A percentile compares a stretch with the other conserved stretches of the same genome.
These are phyloP conservation scores for Crocallis elinguaria DNA, from an alignment of 2,888 invertebrate genomes.

Conservation along the genomic window DNA sequence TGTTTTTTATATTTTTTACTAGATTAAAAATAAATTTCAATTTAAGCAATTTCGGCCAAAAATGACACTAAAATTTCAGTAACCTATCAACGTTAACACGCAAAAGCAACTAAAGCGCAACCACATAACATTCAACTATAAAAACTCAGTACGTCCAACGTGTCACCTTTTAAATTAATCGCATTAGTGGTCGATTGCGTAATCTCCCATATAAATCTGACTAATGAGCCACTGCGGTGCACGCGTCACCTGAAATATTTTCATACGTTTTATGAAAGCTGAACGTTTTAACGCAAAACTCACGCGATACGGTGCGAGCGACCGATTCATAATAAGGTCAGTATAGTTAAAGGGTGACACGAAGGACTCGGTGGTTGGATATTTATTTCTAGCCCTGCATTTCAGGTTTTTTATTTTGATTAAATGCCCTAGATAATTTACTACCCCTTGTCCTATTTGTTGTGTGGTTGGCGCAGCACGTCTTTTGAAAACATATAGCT, in stretches of 20 bases:
- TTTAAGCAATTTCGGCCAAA: too few species aligned
- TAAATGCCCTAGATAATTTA: too few species aligned
- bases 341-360: slow-evolving; percentile 22
- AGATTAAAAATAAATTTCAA: too few species aligned
- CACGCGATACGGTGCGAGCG: slow-evolving; percentile 32
- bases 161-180: slow-evolving; percentile 31
- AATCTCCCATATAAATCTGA: slow-evolving; percentile 40
- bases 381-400: slow-evolving; percentile 2
- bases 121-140: background rate
- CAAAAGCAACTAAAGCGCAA: too few species aligned
- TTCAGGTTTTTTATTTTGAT: slow-evolving; percentile 3
- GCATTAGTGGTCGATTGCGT: slow-evolving; percentile 34
- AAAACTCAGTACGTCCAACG: slow-evolving; percentile 25
- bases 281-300: slow-evolving; percentile 31
- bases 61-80: too few species aligned
- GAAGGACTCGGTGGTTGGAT: background rate
- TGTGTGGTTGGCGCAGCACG: too few species aligned
- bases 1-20: too few species aligned
- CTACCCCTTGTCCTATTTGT: too few species aligned
- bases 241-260: slow-evolving; percentile 38
- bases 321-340: slow-evolving; percentile 32
- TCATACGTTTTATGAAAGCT: slow-evolving; percentile 34
- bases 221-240: slow-evolving; percentile 40
- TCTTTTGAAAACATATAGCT: too few species aligned
- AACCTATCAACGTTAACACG: too few species aligned